phyloP scores from a whole-genome alignment of 2,113 vertebrate genomes.

The Pygoscelis antarcticus region DNA sequence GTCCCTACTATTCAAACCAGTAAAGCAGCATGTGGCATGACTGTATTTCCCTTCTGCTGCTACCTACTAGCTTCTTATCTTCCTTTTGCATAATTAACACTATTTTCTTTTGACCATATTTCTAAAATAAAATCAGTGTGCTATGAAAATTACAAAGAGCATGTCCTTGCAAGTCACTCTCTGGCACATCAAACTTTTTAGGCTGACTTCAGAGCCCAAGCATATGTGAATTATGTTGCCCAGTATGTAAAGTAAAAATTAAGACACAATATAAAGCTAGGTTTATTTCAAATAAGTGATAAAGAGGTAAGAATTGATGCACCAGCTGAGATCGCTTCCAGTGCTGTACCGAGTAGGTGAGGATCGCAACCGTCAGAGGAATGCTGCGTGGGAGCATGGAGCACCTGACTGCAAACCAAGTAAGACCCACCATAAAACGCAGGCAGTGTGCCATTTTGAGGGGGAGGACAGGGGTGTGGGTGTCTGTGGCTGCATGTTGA shows the following conservation, averaged over 20 bases:
- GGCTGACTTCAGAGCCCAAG: background rate
- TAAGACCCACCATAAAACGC: background rate
- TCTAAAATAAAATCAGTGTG: background rate
- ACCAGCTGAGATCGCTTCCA: background rate
- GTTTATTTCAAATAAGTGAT: background rate
- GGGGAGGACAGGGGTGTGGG: background rate
- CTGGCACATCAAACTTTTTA: background rate
- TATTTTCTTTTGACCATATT: background rate
- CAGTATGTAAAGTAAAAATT: background rate
- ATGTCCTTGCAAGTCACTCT: background rate
- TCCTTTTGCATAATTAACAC: background rate
- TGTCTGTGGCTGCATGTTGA: background rate
- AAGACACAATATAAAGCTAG: background rate
- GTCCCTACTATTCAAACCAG: background rate
- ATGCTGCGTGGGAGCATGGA: background rate
- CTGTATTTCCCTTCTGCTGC: background rate
- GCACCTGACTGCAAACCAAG: accelerated
- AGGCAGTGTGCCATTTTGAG: background rate
- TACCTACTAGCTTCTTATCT: background rate
- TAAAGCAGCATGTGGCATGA: background rate
- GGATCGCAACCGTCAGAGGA: background rate
- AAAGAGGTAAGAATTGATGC: background rate
- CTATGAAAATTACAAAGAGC: background rate
- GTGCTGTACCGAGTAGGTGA: background rate
- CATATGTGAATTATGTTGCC: background rate